Evolutionary conservation across 2,113 vertebrate species (phyloP), one percentile per base, ranked within the genome.

Genomic region (Carlito syrichta): DNA sequence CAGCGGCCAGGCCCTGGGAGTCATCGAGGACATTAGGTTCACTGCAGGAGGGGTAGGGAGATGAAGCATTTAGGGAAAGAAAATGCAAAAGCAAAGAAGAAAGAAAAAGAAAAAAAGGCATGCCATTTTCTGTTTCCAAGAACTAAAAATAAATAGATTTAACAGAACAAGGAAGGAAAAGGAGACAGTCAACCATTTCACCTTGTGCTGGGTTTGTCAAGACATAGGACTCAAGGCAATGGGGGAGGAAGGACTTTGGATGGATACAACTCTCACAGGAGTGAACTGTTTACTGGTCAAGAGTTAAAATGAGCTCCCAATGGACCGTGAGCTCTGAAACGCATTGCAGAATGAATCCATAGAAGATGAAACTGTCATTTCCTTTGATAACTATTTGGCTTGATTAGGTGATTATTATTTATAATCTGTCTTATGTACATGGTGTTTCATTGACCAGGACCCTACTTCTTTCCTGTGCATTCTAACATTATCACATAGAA

Each of bases 11-110:
- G 98, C 99, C 99, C 99, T 99, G 99, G 99, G 99, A 99, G 98
- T 99, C 99, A 99, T 99, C 99, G 99, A 99, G 99, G 99, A 99
- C 99, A 99, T 99, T 99, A 99, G 99, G 99, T 99, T 99, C 99
- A 99, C 99, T 99, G 99, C 99, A 99, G 99, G 99, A 99, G 99
- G 99, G 99, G 99, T 98, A 99, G 99, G 99, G 99, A 99, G 98
- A 99, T 98, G 98, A 99, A 98, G 99, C 99, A 99, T 99, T 99
- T 99, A 99, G 98, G 99, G 99, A 99, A 98, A 99, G 98, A 98
- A 98, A 98, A 99, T 98, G 98, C 83, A 98, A 97, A 98, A 97
- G n/a, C n/a, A 95, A 95, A 93, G 95, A 92, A 94, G 94, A 94
- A 76, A 83, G 95, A 87, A 90, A 84, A 66, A 62, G 95, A 90